A percentile compares a stretch with the other conserved stretches of the same genome.
Evolutionary conservation across 1,140 invertebrate genomes (phyloP).

Genomic region (Drosophila asahinai): DNA sequence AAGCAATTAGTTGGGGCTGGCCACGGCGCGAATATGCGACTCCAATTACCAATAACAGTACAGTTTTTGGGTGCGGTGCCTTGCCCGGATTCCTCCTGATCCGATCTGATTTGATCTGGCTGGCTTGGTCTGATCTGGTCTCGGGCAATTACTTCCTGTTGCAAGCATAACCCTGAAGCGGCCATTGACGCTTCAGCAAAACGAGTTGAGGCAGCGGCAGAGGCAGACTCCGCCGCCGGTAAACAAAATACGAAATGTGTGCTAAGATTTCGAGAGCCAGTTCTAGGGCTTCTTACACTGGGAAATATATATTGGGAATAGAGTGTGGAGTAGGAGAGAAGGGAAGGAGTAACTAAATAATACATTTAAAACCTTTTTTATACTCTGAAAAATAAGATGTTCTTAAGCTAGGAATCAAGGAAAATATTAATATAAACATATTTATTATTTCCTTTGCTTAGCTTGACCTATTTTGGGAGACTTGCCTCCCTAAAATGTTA

Average conservation of each 20-base stretch:
- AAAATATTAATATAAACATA: no score
- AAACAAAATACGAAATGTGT: slow-evolving; percentile 11
- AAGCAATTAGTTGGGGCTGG: slow-evolving; percentile 48
- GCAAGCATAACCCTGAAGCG: slow-evolving; percentile 71
- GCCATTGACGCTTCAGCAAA: slow-evolving; percentile 45
- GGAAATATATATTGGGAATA: background rate
- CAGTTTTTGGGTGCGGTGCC: slow-evolving; percentile 31
- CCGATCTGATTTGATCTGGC: slow-evolving; percentile 13
- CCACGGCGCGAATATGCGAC: slow-evolving; percentile 31
- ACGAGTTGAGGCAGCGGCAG: slow-evolving; percentile 11
- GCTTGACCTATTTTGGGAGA: no score
- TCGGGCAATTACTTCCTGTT: slow-evolving; percentile 70
- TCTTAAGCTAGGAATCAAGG: background rate
- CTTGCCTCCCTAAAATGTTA: no score
- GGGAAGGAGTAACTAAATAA: background rate
- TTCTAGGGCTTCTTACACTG: slow-evolving; percentile 30
- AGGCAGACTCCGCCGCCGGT: background rate
- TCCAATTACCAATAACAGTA: slow-evolving; percentile 44
- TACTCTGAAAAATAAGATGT: background rate
- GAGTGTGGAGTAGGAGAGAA: background rate
- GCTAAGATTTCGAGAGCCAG: slow-evolving; percentile 10
- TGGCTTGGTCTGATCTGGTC: slow-evolving; percentile 7
- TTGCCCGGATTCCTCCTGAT: slow-evolving; percentile 7
- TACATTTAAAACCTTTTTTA: no score
- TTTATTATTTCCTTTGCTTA: no score